These are phyloP conservation scores for Ophraella communa DNA, from an alignment of 2,888 invertebrate genomes.

Conservation along the genomic window DNA sequence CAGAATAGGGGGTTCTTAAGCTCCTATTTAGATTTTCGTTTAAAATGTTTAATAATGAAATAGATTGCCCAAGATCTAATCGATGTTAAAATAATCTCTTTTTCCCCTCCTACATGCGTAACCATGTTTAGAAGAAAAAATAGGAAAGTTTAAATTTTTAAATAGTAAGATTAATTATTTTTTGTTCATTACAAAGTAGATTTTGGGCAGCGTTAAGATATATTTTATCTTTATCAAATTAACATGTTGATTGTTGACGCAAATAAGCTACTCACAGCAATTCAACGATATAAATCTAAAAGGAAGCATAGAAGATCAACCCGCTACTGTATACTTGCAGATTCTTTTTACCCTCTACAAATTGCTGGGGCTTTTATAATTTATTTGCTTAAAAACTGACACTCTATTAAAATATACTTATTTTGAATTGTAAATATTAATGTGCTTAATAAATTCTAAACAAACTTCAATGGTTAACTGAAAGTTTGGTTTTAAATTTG, in stretches of 20 bases:
- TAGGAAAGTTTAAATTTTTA: not conserved
- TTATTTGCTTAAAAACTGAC: slow-evolving; percentile 47
- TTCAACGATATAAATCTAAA: not conserved
- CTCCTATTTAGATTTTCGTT: not conserved
- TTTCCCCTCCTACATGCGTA: not conserved
- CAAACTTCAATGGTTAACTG: slow-evolving; percentile 39
- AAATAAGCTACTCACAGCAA: too few species aligned
- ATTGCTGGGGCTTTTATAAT: slow-evolving; percentile 40
- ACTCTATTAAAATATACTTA: slow-evolving; percentile 54
- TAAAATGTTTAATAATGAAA: not conserved
- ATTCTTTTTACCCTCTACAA: slow-evolving; percentile 39
- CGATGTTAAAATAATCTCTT: not conserved
- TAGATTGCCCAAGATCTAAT: not conserved
- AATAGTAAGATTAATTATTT: not conserved
- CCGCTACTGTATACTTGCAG: slow-evolving; percentile 1
- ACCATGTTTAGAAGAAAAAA: not conserved
- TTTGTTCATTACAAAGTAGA: too few species aligned
- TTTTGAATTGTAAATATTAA: slow-evolving; percentile 56
- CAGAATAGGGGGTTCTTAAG: slow-evolving; percentile 2
- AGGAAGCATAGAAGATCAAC: not conserved
- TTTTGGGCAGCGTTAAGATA: too few species aligned
- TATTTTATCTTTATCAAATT: too few species aligned
- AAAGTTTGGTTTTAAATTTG: slow-evolving; percentile 46
- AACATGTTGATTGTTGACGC: too few species aligned
- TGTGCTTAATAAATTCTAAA: slow-evolving; percentile 51